Evolutionary conservation across 1,140 invertebrate species (phyloP), one percentile per base, ranked within the genome.

Genomic region (Brachionus manjavacas): DNA sequence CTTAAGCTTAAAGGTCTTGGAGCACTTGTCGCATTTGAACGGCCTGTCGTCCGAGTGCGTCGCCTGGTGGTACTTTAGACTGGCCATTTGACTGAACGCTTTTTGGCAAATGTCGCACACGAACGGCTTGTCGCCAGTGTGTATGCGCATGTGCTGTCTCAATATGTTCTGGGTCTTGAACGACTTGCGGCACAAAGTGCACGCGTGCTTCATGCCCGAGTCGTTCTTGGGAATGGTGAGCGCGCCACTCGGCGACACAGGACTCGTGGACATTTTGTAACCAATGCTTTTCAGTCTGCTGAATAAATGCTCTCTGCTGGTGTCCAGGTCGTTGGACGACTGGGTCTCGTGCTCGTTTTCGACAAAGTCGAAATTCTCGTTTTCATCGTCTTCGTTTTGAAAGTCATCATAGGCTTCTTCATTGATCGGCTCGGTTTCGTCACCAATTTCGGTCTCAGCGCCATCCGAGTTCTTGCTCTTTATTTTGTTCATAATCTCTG

Each of bases 41-140:
- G 79, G 79, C 14, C 79, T 60, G 35, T 81, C 79, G 25, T 81
- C 79, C 14, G 79, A 81, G 35, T 81, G 79, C 1, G 79, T 81
- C 4, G 79, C 79, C 20, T 81, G 79, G 25, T 81, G 79, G 25
- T 81, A 81, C 41, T 81, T 81, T 23, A 81, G 31, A 41, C 79
- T 81, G 41, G 79, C 79, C 79, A 81, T 81, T 81, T 81, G 79
- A 8, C 79, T 81, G 86, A 90, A 90, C 12, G 89, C 86, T 2
- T 97, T 91, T 0, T 96, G 96, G 90, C 98, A 99, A n/a, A 96
- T 93, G 88, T 99, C 97, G 90, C 98, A 99, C 25, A 94, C 94
- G 90, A 97, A 97, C 0, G 97, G 97, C 89, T 99, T 99, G 88
- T 99, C 97, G 4, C 89, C 89, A 0, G 89, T 90, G 85, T 90